Evolutionary conservation across 2,797 vertebrate genomes (phyloP).

Genomic region (Microcaecilia unicolor): DNA sequence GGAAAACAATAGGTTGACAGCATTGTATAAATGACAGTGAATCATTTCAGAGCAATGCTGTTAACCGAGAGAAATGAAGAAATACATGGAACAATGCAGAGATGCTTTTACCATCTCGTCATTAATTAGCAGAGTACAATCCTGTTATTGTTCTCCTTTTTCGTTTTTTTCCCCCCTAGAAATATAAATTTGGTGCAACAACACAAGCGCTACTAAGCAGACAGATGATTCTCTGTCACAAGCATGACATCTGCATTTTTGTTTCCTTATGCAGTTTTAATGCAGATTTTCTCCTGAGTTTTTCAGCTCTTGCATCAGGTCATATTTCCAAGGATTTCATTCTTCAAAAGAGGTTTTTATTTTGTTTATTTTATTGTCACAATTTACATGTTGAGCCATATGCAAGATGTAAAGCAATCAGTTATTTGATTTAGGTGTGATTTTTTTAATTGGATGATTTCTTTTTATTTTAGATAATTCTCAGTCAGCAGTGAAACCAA

Average conservation of each 20-base stretch:
- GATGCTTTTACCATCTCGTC: constrained; percentile 73
- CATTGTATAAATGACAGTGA: constrained; percentile 72
- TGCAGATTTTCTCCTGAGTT: too few species aligned
- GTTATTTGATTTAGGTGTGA: too few species aligned
- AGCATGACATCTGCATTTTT: constrained; percentile 62
- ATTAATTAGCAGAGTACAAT: constrained; percentile 87
- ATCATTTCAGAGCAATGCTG: constrained; percentile 71
- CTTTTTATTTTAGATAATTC: too few species aligned
- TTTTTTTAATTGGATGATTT: too few species aligned
- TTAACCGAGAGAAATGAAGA: constrained; percentile 68
- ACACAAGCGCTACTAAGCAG: constrained; percentile 56
- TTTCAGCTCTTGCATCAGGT: too few species aligned
- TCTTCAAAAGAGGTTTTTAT: too few species aligned
- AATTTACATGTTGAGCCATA: too few species aligned
- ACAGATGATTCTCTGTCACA: constrained; percentile 58
- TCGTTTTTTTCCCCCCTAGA: constrained; percentile 41
- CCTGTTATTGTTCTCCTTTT: constrained; percentile 68
- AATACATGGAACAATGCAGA: constrained; percentile 74
- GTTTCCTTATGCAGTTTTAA: constrained; percentile 18
- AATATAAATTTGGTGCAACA: constrained; percentile 70
- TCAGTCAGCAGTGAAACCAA: too few species aligned
- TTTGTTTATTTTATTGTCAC: too few species aligned
- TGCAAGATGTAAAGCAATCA: too few species aligned
- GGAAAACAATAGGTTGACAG: constrained; percentile 79
- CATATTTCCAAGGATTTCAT: too few species aligned